Evolutionary conservation across 2,797 vertebrate species (phyloP).

Genomic region (Premnoplex brunnescens): DNA sequence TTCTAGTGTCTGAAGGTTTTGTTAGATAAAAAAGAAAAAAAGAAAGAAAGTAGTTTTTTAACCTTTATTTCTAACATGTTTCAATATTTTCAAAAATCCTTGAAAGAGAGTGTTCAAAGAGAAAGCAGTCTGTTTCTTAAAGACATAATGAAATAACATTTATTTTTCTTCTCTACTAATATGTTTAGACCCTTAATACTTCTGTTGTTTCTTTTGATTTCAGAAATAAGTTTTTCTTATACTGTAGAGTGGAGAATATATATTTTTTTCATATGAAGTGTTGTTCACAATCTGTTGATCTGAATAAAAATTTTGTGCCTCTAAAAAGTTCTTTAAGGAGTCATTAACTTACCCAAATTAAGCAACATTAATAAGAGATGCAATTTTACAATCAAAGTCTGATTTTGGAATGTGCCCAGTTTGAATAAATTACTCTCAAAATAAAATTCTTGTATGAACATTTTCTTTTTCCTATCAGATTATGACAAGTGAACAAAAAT

Average conservation of each 20-base stretch:
- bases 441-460: not conserved
- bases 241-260: not conserved
- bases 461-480: not conserved
- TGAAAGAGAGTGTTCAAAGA: not conserved
- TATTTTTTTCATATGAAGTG: not conserved
- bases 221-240: not conserved
- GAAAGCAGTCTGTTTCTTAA: not conserved
- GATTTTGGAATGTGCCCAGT: not conserved
- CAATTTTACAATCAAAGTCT: not conserved
- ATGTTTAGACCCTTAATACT: not conserved
- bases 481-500: not conserved
- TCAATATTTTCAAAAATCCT: not conserved
- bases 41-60: not conserved
- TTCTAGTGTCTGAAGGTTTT: not conserved
- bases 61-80: not conserved
- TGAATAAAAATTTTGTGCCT: not conserved
- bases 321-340: not conserved
- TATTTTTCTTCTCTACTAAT: not conserved
- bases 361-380: not conserved
- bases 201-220: not conserved
- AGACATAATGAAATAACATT: not conserved
- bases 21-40: not conserved
- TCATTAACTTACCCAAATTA: not conserved
- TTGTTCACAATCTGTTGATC: not conserved
- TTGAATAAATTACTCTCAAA: not conserved